phyloP scores from a whole-genome alignment of 2,888 invertebrate genomes.

The Cistogaster globosa region DNA sequence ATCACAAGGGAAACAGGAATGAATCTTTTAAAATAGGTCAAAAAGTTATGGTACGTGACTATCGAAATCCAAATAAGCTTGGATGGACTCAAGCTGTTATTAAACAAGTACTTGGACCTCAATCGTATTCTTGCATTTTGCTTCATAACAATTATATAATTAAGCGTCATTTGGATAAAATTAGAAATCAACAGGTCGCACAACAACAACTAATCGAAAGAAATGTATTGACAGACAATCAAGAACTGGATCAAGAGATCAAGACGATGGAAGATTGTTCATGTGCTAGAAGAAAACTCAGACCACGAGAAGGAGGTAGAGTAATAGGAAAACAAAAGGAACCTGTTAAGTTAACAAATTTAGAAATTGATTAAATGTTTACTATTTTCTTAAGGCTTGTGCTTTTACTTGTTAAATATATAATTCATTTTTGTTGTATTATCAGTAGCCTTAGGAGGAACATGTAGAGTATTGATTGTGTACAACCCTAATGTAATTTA shows the following conservation, averaged over 20 bases:
- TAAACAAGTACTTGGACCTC: conserved; percentile 55
- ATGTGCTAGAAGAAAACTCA: conserved; percentile 50
- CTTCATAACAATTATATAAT: conserved; percentile 12
- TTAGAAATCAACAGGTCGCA: not conserved
- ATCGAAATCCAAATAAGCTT: conserved; percentile 66
- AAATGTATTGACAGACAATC: conserved; percentile 5
- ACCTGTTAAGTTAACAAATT: not conserved
- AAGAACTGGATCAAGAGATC: conserved; percentile 13
- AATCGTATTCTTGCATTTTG: conserved; percentile 25
- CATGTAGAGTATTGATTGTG: no score
- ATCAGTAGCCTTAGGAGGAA: no score
- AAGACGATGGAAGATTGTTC: no score
- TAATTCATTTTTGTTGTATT: no score
- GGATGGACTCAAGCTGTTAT: conserved; percentile 66
- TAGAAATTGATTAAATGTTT: not conserved
- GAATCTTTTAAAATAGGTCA: conserved; percentile 48
- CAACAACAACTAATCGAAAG: conserved; percentile 15
- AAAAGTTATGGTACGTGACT: conserved; percentile 62
- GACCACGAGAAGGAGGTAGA: conserved; percentile 48
- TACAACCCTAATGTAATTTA: no score
- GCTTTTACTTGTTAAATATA: no score
- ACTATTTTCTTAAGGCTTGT: no score
- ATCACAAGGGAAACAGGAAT: conserved; percentile 62
- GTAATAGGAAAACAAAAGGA: conserved; percentile 19
- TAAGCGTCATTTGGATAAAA: conserved; percentile 32